Evolutionary conservation across 2,797 vertebrate species (phyloP).

Genomic region (Siniperca undulata): DNA sequence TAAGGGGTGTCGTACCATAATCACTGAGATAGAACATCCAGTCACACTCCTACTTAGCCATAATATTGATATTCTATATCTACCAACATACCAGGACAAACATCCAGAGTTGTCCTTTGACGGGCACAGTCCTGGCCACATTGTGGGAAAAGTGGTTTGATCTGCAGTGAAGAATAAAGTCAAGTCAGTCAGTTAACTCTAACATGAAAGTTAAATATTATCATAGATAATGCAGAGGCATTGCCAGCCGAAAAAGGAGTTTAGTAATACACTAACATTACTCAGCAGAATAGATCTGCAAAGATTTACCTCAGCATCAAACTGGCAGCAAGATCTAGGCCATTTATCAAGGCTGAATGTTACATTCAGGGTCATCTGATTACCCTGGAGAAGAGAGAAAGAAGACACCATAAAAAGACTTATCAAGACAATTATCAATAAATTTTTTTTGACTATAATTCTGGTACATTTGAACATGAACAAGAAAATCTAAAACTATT

Average conservation of each 20-base stretch:
- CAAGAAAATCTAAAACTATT: background rate
- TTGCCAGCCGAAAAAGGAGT: background rate
- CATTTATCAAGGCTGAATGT: conserved; percentile 70
- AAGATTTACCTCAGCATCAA: conserved; percentile 70
- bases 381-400: conserved; percentile 52
- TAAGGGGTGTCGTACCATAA: background rate
- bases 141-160: conserved; percentile 87
- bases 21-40: background rate
- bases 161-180: conserved; percentile 77
- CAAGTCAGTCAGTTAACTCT: background rate
- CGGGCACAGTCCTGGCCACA: conserved; percentile 90
- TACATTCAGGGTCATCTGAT: conserved; percentile 50
- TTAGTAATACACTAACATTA: background rate
- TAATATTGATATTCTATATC: background rate
- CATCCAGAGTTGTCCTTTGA: conserved; percentile 4
- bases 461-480: background rate
- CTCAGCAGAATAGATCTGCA: background rate
- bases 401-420: background rate
- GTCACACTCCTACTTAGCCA: background rate
- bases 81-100: conserved; percentile 61
- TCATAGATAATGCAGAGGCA: background rate
- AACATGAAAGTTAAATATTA: background rate
- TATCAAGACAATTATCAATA: background rate
- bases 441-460: background rate
- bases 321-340: conserved; percentile 75